Evolutionary conservation across 2,797 vertebrate genomes (phyloP).

Genomic region (Paguma larvata): DNA sequence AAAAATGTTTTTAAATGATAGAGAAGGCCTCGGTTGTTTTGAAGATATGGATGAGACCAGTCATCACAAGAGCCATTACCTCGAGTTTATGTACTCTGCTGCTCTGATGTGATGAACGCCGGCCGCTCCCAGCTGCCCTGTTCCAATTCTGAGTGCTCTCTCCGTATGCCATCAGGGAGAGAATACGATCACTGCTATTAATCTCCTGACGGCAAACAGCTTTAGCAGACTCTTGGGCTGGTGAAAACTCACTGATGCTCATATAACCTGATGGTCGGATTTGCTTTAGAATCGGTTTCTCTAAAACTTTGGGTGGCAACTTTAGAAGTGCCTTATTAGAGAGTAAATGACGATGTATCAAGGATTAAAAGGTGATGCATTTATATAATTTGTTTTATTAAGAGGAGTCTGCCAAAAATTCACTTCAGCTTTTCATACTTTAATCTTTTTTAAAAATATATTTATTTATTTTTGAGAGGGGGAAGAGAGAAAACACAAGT

Average conservation of each 20-base stretch:
- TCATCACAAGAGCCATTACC: accelerated
- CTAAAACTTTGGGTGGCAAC: neutral
- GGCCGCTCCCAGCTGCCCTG: neutral
- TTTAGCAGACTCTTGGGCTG: neutral
- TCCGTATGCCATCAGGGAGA: neutral
- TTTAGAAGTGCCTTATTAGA: neutral
- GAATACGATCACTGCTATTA: neutral
- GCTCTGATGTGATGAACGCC: neutral
- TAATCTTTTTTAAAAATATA: neutral
- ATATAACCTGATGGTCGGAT: neutral
- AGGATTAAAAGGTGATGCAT: neutral
- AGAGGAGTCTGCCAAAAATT: neutral
- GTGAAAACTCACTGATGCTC: neutral
- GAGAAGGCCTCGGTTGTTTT: neutral
- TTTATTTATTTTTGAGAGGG: too few relatives aligned
- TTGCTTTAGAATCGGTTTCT: neutral
- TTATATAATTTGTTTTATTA: neutral
- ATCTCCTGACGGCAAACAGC: neutral
- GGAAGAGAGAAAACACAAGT: too few relatives aligned
- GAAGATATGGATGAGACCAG: neutral
- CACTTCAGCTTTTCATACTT: neutral
- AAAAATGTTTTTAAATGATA: neutral
- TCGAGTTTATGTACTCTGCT: neutral
- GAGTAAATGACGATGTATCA: neutral
- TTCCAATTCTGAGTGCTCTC: neutral